Percentiles rank a stretch among this genome's conserved stretches.
These are phyloP conservation scores for Gadopsis bispinosus DNA, from an alignment of 2,797 vertebrate species.

Conservation along the genomic window DNA sequence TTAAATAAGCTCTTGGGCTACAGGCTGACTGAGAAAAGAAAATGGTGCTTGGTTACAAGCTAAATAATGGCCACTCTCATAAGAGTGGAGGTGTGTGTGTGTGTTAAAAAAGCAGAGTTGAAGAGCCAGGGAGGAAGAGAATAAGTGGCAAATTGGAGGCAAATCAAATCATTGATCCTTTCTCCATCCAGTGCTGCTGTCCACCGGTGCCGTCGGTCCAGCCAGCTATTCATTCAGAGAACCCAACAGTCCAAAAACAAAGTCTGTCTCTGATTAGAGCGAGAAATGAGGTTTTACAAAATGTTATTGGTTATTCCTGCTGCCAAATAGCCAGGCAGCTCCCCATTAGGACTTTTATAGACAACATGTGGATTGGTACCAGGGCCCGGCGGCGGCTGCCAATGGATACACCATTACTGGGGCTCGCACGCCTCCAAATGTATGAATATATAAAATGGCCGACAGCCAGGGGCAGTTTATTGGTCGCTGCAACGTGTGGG, in stretches of 20 bases:
- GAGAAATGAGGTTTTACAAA: slow-evolving; percentile 74
- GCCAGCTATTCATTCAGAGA: slow-evolving; percentile 58
- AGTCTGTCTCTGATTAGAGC: slow-evolving; percentile 74
- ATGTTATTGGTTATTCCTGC: slow-evolving; percentile 71
- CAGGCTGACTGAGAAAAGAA: slow-evolving; percentile 39
- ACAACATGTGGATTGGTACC: slow-evolving; percentile 69
- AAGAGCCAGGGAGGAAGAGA: slow-evolving; percentile 54
- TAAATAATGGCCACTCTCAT: slow-evolving; percentile 66
- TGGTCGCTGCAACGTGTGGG: slow-evolving; percentile 23
- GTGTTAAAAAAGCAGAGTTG: slow-evolving; percentile 53
- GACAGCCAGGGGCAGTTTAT: slow-evolving; percentile 49
- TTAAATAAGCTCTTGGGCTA: slow-evolving; percentile 59
- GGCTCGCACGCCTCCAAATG: slow-evolving; percentile 38
- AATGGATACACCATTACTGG: slow-evolving; percentile 51
- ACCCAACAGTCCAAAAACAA: slow-evolving; percentile 63
- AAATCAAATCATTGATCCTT: slow-evolving; percentile 71
- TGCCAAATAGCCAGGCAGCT: slow-evolving; percentile 72
- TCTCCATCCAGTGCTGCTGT: slow-evolving; percentile 36
- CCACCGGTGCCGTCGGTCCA: slow-evolving; percentile 50
- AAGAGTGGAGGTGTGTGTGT: slow-evolving; percentile 50
- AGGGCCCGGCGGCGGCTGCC: slow-evolving; percentile 54
- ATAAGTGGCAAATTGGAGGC: slow-evolving; percentile 73
- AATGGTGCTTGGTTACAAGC: slow-evolving; percentile 55
- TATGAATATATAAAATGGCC: slow-evolving; percentile 53
- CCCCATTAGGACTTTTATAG: slow-evolving; percentile 69